Percentiles rank a stretch among this genome's conserved stretches.
Conservation (phyloP, 2,113 vertebrate genomes). For the Zapornia atra region DNA sequence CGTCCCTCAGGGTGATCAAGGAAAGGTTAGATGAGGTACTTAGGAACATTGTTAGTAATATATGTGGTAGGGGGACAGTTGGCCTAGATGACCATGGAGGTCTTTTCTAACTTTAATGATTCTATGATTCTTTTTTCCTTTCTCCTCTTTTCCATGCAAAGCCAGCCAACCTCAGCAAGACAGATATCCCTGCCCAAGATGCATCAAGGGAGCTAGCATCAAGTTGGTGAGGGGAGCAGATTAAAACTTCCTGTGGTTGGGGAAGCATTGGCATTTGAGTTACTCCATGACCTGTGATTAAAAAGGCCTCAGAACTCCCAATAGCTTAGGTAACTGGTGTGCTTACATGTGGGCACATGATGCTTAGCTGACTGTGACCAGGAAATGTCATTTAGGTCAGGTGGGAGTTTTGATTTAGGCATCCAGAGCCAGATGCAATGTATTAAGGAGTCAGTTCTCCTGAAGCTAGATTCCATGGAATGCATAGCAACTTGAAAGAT, state of each 20-base stretch:
- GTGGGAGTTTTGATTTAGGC: not conserved
- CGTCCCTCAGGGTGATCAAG: too few species aligned
- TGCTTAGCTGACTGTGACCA: not conserved
- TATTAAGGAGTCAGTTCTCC: not conserved
- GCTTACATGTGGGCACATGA: not conserved
- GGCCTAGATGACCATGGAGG: too few species aligned
- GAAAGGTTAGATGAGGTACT: too few species aligned
- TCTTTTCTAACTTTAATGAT: too few species aligned
- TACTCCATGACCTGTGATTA: not conserved
- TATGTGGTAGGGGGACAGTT: too few species aligned
- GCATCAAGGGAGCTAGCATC: not conserved
- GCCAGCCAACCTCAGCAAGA: accelerated
- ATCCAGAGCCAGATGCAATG: not conserved
- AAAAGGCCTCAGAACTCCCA: not conserved
- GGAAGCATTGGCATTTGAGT: not conserved
- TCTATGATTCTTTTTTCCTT: not conserved
- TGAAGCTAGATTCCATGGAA: not conserved
- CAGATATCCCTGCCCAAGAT: not conserved
- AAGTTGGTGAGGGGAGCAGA: not conserved
- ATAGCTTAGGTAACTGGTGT: not conserved
- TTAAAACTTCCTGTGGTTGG: not conserved
- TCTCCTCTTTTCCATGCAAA: not conserved
- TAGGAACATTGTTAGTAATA: too few species aligned
- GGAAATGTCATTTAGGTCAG: not conserved
- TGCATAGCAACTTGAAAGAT: not conserved